Evolutionary conservation across 2,888 invertebrate species (phyloP).

Genomic region (Limnephilus lunatus): DNA sequence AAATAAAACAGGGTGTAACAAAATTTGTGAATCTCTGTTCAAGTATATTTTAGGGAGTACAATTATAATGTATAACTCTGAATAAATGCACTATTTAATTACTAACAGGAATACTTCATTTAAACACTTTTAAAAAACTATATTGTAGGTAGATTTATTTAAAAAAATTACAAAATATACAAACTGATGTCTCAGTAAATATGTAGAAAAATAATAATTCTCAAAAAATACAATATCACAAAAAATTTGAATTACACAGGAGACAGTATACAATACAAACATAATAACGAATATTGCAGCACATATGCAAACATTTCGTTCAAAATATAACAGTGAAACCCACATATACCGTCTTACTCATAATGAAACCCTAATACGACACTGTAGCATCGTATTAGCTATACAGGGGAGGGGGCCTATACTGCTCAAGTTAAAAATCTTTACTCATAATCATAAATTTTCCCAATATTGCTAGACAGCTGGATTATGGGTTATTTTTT

Average conservation of each 20-base stretch:
- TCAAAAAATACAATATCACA: background rate
- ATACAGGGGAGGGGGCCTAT: too few species aligned
- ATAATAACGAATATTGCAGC: too few species aligned
- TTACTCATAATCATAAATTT: too few species aligned
- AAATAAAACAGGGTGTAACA: background rate
- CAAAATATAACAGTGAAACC: too few species aligned
- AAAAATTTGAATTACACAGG: background rate
- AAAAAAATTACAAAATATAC: background rate
- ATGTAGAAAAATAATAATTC: background rate
- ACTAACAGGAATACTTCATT: background rate
- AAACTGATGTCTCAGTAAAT: background rate
- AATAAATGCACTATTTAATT: background rate
- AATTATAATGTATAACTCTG: background rate
- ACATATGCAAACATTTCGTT: too few species aligned
- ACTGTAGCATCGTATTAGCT: too few species aligned
- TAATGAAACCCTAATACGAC: too few species aligned
- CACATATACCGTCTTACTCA: too few species aligned
- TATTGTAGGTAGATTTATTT: background rate
- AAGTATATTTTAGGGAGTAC: background rate
- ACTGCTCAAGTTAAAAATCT: too few species aligned
- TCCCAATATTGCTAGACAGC: too few species aligned
- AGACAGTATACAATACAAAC: background rate
- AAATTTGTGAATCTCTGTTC: background rate
- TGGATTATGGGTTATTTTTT: too few species aligned
- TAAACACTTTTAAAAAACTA: background rate